These are phyloP conservation scores for Oxyruncus cristatus DNA, from an alignment of 2,113 vertebrate genomes.

Conservation along the genomic window DNA sequence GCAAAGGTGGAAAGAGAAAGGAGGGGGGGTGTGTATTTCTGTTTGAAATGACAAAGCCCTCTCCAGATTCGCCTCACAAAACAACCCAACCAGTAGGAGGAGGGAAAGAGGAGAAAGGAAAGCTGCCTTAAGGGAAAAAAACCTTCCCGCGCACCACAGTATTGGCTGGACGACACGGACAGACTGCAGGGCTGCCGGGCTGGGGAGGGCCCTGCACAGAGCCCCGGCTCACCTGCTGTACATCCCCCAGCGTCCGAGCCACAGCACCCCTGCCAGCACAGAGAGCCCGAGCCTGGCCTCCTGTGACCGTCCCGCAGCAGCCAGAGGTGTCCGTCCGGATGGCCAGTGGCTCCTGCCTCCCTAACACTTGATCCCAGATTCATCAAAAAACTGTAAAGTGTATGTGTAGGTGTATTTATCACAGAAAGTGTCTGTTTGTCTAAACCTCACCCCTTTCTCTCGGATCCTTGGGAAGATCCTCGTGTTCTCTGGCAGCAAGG, in stretches of 20 bases:
- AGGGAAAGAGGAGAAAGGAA: constrained; percentile 62
- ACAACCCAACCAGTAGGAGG: background rate
- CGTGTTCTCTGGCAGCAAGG: constrained; percentile 42
- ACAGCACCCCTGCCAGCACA: constrained; percentile 19
- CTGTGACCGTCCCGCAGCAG: background rate
- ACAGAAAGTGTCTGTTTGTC: constrained; percentile 9
- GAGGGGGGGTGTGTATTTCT: background rate
- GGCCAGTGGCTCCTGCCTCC: background rate
- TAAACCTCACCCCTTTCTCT: background rate
- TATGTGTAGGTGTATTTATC: background rate
- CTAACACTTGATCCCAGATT: constrained; percentile 25
- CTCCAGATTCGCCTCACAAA: constrained; percentile 57
- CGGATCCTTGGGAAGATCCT: constrained; percentile 22
- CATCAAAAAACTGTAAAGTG: background rate
- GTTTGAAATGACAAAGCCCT: constrained; percentile 66
- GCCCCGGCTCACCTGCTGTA: constrained; percentile 28
- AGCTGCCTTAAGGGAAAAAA: constrained; percentile 62
- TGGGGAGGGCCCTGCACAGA: constrained; percentile 41
- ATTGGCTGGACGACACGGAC: constrained; percentile 25
- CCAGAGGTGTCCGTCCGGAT: background rate
- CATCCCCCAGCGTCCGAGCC: background rate
- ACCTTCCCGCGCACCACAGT: constrained; percentile 58
- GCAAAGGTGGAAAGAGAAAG: constrained; percentile 47
- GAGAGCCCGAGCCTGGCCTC: background rate
- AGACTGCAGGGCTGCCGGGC: constrained; percentile 50